These are phyloP conservation scores for Eidolon dupreanum DNA, from an alignment of 2,797 vertebrate genomes.

Conservation along the genomic window DNA sequence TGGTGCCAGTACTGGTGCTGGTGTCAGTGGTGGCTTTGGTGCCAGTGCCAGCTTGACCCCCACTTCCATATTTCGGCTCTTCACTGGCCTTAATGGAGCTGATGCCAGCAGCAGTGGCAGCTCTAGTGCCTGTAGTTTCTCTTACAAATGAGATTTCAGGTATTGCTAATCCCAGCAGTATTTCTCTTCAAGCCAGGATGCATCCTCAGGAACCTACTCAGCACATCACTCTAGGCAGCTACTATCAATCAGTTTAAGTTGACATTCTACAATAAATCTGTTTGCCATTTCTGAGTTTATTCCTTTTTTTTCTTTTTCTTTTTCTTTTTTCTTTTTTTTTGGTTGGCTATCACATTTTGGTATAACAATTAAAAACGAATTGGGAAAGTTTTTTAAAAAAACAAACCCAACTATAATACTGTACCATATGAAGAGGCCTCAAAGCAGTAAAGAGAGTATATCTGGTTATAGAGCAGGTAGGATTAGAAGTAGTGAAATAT, in stretches of 20 bases:
- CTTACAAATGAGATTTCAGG: slow-evolving; percentile 78
- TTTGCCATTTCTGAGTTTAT: slow-evolving; percentile 77
- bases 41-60: slow-evolving; percentile 58
- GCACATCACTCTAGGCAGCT: slow-evolving; percentile 70
- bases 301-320: background rate
- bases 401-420: too few relatives aligned
- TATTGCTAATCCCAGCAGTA: slow-evolving; percentile 66
- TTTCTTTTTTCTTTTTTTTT: background rate
- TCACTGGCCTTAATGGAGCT: slow-evolving; percentile 68
- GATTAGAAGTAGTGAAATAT: background rate
- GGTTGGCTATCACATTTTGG: slow-evolving; percentile 19
- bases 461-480: background rate
- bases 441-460: background rate
- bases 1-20: slow-evolving; percentile 20
- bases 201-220: slow-evolving; percentile 63
- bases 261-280: slow-evolving; percentile 77
- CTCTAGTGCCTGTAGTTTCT: slow-evolving; percentile 78
- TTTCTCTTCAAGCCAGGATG: slow-evolving; percentile 73
- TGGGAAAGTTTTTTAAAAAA: slow-evolving; percentile 1
- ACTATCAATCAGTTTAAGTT: slow-evolving; percentile 69
- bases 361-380: slow-evolving; percentile 34
- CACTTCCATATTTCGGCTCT: slow-evolving; percentile 75
- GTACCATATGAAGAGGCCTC: background rate
- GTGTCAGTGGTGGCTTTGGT: slow-evolving; percentile 53
- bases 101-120: slow-evolving; percentile 55